Evolutionary conservation across 2,888 invertebrate species (phyloP), one percentile per base, ranked within the genome.

Genomic region (Hedychridium roseum): DNA sequence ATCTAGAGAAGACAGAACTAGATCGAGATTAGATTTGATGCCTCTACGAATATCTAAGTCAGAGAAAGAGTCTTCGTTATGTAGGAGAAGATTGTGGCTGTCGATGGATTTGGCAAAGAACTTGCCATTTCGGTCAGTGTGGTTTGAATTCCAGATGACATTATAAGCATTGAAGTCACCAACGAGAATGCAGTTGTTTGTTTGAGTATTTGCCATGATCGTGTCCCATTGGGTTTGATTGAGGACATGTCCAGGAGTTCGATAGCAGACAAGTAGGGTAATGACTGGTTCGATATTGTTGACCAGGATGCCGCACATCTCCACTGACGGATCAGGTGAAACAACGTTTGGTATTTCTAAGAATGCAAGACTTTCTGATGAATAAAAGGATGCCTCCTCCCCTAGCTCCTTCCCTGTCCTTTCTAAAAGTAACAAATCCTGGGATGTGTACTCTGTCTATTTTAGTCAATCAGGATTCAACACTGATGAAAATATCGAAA

Each of bases 81-180:
- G 35, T 14, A 35, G 4, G 16, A 35, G 5, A 7, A 35, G 18
- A 18, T 35, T 16, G 4, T 6, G 5, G 16, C 15, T 35, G n/a
- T 43, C 15, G 11, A 43, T n/a, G 5, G 16, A 9, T 17, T 38
- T 41, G 4, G n/a, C 5, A 3, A 50, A 9, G 16, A 38, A 23
- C 3, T 3, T 27, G 14, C 40, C 43, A 15, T 51, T 43, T 7
- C 20, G 6, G 21, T 47, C 28, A 12, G 21, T 39, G 6, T 36
- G 11, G 1, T 11, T 2, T 14, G 47, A 51, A 31, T 51, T 51
- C 39, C 51, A 51, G 2, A 7, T 14, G 2, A 15, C 4, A 20
- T 42, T 18, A 17, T 50, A 32, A 2, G 42, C 30, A n/a, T 39
- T 46, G 27, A 45, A 50, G 28, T 50, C 38, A n/a, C 32, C 45